These are phyloP conservation scores for Chymomyza amoena DNA, from an alignment of 2,888 invertebrate species.

Conservation along the genomic window DNA sequence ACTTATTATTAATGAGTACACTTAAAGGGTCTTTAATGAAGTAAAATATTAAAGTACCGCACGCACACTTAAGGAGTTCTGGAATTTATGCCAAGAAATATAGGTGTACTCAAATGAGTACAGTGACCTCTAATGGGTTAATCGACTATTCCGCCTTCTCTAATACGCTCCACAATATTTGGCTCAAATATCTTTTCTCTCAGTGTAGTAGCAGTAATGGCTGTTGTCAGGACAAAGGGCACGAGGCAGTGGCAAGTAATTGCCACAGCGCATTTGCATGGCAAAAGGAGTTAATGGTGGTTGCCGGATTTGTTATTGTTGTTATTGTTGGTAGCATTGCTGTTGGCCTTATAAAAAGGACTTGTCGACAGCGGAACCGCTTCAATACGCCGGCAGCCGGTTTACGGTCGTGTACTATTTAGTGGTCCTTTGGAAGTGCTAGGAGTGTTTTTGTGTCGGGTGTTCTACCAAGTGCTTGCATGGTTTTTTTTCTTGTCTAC, in stretches of 20 bases:
- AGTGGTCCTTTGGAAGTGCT: conserved; percentile 10
- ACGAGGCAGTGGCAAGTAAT: conserved; percentile 40
- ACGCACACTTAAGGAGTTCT: too few relatives aligned
- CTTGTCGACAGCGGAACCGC: conserved; percentile 52
- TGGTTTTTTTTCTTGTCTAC: neutral
- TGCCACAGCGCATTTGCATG: conserved; percentile 70
- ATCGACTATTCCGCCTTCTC: too few relatives aligned
- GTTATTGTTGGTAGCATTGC: conserved; percentile 39
- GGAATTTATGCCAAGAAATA: too few relatives aligned
- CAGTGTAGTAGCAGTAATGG: conserved; percentile 13
- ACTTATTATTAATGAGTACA: too few relatives aligned
- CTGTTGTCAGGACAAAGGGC: conserved; percentile 14
- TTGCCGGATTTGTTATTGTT: conserved; percentile 59
- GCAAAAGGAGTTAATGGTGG: conserved; percentile 69
- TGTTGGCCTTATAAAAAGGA: conserved; percentile 70
- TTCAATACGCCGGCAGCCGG: conserved; percentile 73
- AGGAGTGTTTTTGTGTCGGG: neutral
- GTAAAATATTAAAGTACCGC: too few relatives aligned
- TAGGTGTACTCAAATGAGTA: too few relatives aligned
- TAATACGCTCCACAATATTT: too few relatives aligned
- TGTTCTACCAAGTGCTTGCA: neutral
- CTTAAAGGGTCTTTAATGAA: too few relatives aligned
- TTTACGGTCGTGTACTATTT: conserved; percentile 31
- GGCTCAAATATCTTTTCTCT: neutral
- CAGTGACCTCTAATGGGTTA: too few relatives aligned